phyloP scores from a whole-genome alignment of 2,113 vertebrate genomes.

The Cottus gobio region DNA sequence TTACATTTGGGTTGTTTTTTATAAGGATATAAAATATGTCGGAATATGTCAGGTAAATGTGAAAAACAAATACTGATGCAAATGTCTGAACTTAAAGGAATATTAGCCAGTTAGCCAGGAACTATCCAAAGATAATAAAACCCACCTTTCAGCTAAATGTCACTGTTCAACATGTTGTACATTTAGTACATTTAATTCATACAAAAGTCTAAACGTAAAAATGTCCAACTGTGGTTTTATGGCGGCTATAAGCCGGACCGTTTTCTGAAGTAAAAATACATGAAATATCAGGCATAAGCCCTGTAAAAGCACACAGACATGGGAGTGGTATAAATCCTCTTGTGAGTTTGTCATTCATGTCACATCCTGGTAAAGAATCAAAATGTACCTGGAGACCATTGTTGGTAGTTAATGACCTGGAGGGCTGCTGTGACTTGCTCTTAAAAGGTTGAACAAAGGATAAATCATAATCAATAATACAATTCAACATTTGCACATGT shows the following conservation, averaged over 20 bases:
- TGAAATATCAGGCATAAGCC: neutral
- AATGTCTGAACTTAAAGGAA: neutral
- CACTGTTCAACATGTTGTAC: neutral
- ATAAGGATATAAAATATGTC: neutral
- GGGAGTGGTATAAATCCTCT: neutral
- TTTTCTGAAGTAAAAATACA: neutral
- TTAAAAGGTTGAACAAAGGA: conserved; percentile 55
- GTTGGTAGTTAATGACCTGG: conserved; percentile 68
- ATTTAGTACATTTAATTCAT: neutral
- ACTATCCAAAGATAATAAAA: neutral
- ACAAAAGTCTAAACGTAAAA: neutral
- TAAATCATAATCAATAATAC: neutral
- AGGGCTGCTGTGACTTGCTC: conserved; percentile 78
- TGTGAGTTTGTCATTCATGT: neutral
- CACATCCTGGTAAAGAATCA: conserved; percentile 6
- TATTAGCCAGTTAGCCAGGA: too few species aligned
- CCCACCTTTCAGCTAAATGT: neutral
- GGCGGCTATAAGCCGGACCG: neutral
- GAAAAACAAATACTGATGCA: neutral
- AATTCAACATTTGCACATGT: neutral
- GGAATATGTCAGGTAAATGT: neutral
- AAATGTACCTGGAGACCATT: conserved; percentile 82
- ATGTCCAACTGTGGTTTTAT: neutral
- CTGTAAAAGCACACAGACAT: neutral
- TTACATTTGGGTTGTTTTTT: neutral